Evolutionary conservation across 2,888 invertebrate species (phyloP).

Genomic region (Nymphalis urticae): DNA sequence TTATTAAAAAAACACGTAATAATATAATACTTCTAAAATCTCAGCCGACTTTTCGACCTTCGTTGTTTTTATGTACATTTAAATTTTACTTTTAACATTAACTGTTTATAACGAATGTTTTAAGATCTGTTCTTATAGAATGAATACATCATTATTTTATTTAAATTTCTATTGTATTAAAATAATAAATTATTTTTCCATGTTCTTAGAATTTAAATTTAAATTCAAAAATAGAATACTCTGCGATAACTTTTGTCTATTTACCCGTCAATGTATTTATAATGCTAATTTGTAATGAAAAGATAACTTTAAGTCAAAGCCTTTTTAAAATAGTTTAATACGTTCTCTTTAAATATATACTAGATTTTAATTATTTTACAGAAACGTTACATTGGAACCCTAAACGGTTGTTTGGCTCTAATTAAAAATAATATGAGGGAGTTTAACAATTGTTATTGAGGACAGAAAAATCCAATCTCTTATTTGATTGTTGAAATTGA

Average conservation of each 20-base stretch:
- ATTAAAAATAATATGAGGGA: too few species aligned
- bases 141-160: neutral
- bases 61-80: neutral
- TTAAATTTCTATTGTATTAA: conserved; percentile 6
- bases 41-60: neutral
- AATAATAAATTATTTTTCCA: neutral
- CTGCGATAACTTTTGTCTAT: conserved; percentile 9
- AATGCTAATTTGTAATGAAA: conserved; percentile 26
- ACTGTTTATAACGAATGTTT: neutral
- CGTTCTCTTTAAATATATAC: too few species aligned
- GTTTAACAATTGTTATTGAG: too few species aligned
- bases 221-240: neutral
- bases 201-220: neutral
- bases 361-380: too few species aligned
- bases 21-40: neutral
- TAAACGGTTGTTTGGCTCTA: too few species aligned
- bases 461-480: too few species aligned
- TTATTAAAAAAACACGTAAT: neutral
- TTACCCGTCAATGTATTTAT: conserved; percentile 4
- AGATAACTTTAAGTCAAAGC: conserved; percentile 15
- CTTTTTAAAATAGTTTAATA: neutral
- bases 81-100: neutral
- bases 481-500: too few species aligned
- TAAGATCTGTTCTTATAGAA: neutral
- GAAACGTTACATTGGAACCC: too few species aligned